Conservation (phyloP, 2,888 invertebrate genomes). For the Scaeva pyrastri region DNA sequence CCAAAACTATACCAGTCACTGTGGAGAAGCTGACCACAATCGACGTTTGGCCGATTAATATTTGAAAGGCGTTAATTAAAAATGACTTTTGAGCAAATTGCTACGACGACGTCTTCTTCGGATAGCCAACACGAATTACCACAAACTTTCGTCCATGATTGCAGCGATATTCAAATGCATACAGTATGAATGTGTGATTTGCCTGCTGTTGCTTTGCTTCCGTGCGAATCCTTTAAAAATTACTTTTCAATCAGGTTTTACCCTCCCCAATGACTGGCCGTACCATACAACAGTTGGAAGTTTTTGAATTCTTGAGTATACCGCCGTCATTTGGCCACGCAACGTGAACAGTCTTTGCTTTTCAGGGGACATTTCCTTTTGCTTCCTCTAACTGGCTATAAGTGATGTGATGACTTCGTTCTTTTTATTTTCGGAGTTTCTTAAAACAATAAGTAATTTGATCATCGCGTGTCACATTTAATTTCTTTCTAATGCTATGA, state of each 20-base stretch:
- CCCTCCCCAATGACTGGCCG: slow-evolving; percentile 3
- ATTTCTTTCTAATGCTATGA: slow-evolving; percentile 31
- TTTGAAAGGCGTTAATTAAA: slow-evolving; percentile 77
- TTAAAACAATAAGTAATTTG: slow-evolving; percentile 76
- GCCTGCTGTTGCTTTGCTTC: slow-evolving; percentile 44
- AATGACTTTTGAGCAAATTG: slow-evolving; percentile 74
- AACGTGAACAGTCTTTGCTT: slow-evolving; percentile 45
- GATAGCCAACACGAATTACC: slow-evolving; percentile 6
- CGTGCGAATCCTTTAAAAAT: slow-evolving; percentile 53
- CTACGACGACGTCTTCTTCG: slow-evolving; percentile 54
- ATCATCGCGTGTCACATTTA: slow-evolving; percentile 74
- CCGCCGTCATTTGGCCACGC: slow-evolving; percentile 36
- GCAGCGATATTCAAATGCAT: slow-evolving; percentile 67
- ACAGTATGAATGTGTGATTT: slow-evolving; percentile 51
- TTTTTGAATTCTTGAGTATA: slow-evolving; percentile 28
- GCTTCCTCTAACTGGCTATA: slow-evolving; percentile 35
- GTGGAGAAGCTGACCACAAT: slow-evolving; percentile 47
- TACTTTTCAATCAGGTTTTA: slow-evolving; percentile 63
- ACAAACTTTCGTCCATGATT: slow-evolving; percentile 36
- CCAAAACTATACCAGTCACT: slow-evolving; percentile 50
- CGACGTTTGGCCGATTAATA: slow-evolving; percentile 74
- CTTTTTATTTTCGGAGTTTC: slow-evolving; percentile 38
- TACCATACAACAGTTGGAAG: slow-evolving; percentile 11
- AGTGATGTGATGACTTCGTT: slow-evolving; percentile 23
- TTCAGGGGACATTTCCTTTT: slow-evolving; percentile 61